Base-by-base conservation (phyloP, 2,888 invertebrate species). In the Tyria jacobaeae region DNA sequence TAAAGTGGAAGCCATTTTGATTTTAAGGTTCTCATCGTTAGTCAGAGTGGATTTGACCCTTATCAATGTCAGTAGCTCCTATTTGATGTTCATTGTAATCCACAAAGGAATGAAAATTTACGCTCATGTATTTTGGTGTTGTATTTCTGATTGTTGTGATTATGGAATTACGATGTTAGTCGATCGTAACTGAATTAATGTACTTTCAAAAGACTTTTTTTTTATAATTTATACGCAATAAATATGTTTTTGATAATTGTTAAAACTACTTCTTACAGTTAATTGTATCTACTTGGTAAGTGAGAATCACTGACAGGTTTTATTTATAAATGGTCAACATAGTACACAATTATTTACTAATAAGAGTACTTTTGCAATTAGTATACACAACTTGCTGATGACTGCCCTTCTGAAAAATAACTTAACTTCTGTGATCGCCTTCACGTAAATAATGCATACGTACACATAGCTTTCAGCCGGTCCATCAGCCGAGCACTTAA, bases 31-130 rank as follows among this genome's bases (percentile, higher is more conserved):
- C 25, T 48, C 31, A 61, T 62, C 37, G 44, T 73, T 68, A 57
- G 60, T 73, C 55, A 69, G 57, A 25, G 34, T 61, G 10, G 44
- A 61, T 54, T 57, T 52, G 7, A 73, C 71, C 76, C 68, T 31
- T 52, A 57, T 75, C 71, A 75, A 62, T 51, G 62, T 73, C 71
- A 66, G 51, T 48, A 55, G 31, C 48, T 51, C 39, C 24, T 57
- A 61, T 51, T 65, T 60, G 24, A 62, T 62, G 24, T 64, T 60
- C 27, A 37, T 41, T 57, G 44, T 48, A 50, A 68, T 52, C 37
- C 14, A 60, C 50, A 51, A 63, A 58, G 24, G 0, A 49, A 57
- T 47, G 14, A 15, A 34, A 52, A 49, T 64, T 56, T n/a, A 50
- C 48, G 10, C n/a, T 41, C n/a, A 15, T 25, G 21, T 50, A n/a